Conservation (phyloP, 2,797 vertebrate species). For the Phataginus tricuspis region DNA sequence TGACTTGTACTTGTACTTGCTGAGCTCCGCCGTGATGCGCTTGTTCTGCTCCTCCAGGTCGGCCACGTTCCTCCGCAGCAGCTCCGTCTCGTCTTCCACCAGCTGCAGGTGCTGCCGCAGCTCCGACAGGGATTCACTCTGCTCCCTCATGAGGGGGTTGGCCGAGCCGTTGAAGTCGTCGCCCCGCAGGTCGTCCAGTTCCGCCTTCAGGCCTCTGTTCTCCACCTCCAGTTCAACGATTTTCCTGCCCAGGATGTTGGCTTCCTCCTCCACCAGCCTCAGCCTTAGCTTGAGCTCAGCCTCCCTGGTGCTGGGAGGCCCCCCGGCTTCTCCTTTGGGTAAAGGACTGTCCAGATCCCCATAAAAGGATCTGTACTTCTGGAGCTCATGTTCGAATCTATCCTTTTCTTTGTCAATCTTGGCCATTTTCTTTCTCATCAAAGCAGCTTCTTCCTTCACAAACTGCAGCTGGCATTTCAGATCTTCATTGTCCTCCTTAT, state of each 20-base stretch:
- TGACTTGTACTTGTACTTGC: conserved; percentile 97
- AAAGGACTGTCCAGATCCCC: conserved; percentile 98
- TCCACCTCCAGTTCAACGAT: conserved; percentile 99
- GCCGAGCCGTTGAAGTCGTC: conserved; percentile 92
- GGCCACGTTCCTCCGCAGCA: conserved; percentile 95
- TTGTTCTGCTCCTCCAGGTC: conserved; percentile 98
- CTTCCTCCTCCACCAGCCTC: conserved; percentile 97
- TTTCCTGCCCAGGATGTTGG: conserved; percentile 98
- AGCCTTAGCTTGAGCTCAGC: conserved; percentile 97
- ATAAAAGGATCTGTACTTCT: conserved; percentile 98
- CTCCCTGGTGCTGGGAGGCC: conserved; percentile 96
- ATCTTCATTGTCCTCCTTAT: conserved; percentile 97
- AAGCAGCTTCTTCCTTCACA: conserved; percentile 95
- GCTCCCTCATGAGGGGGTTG: conserved; percentile 92
- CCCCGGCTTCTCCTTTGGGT: conserved; percentile 97
- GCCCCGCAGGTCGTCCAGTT: conserved; percentile 96
- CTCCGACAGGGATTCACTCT: conserved; percentile 95
- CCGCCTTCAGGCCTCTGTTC: conserved; percentile 97
- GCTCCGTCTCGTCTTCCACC: conserved; percentile 97
- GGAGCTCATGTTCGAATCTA: conserved; percentile 95
- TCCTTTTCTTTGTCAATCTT: conserved; percentile 99
- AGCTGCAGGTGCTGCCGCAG: conserved; percentile 97
- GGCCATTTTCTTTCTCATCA: conserved; percentile 99
- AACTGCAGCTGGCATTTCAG: conserved; percentile 98
- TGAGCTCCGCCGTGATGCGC: conserved; percentile 95